These are phyloP conservation scores for Thermophis baileyi DNA, from an alignment of 2,113 vertebrate genomes.

Conservation along the genomic window DNA sequence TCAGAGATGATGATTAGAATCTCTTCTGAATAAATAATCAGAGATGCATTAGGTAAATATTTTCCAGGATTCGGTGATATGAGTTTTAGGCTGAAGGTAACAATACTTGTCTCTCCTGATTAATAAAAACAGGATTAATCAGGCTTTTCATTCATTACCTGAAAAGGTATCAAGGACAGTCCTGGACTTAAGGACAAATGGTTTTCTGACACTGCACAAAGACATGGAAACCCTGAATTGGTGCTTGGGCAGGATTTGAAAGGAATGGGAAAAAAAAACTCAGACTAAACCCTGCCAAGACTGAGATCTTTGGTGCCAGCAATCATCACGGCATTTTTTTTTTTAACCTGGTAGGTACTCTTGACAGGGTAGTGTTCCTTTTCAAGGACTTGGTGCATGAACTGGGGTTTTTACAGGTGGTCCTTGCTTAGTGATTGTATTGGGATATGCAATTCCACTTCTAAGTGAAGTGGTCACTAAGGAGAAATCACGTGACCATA, in stretches of 20 bases:
- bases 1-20: background rate
- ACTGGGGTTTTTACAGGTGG: background rate
- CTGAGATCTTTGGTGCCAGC: background rate
- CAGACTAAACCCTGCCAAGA: background rate
- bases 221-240: background rate
- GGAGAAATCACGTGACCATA: background rate
- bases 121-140: background rate
- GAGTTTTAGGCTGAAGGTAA: background rate
- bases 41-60: background rate
- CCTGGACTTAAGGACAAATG: background rate
- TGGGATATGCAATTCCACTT: background rate
- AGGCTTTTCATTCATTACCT: background rate
- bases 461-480: background rate
- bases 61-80: background rate
- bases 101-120: background rate
- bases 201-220: background rate
- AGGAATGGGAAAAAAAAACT: background rate
- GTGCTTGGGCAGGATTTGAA: background rate
- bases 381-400: background rate
- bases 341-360: background rate
- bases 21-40: background rate
- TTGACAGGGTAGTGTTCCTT: background rate
- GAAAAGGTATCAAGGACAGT: background rate
- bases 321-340: background rate
- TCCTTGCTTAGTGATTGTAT: background rate